Base-by-base conservation (phyloP, 2,113 vertebrate species). In the Gavia stellata region DNA sequence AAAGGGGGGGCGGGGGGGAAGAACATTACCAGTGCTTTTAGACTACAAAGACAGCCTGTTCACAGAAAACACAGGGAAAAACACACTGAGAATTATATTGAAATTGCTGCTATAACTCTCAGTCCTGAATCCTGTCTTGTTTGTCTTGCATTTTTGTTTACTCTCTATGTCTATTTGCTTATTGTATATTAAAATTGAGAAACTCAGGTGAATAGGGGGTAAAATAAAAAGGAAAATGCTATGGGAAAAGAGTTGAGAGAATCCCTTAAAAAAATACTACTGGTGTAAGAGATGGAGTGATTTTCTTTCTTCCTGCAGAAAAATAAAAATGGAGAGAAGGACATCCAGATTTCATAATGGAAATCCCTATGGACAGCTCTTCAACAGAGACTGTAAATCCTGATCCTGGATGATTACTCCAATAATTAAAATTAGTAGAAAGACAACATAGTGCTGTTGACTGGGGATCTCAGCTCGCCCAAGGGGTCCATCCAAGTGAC, bases 1-100 rank as follows among this genome's bases (percentile, higher is more conserved):
- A 14, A 6, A 6, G 0, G 2, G 6, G 5, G 4, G n/a, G 1
- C 3, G 3, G 9, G 8, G 4, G 25, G 20, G 5, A 16, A 20
- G 8, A 36, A 58, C 12, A 53, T 28, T 62, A 83, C 20, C 63
- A 77, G 44, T 45, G 44, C 14, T 83, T 82, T 75, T 56, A 49
- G 38, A 17, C 29, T 86, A 45, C 14, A 81, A 74, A 74, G 17
- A 7, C 45, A 66, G 28, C 29, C 24, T 45, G 45, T 49, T 81
- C 34, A 59, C 31, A 45, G 56, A 34, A 70, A 58, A 56, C 17
- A 63, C 3, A 13, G 29, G 52, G 23, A 17, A 79, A 79, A 65
- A 42, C 23, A 50, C 34, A 29, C 36, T 53, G 49, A 88, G 44
- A 72, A 53, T 36, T 50, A 19, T 28, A 23, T 40, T 67, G 26